These are phyloP conservation scores for Bombus difficillimus DNA, from an alignment of 1,140 invertebrate species.

Conservation along the genomic window DNA sequence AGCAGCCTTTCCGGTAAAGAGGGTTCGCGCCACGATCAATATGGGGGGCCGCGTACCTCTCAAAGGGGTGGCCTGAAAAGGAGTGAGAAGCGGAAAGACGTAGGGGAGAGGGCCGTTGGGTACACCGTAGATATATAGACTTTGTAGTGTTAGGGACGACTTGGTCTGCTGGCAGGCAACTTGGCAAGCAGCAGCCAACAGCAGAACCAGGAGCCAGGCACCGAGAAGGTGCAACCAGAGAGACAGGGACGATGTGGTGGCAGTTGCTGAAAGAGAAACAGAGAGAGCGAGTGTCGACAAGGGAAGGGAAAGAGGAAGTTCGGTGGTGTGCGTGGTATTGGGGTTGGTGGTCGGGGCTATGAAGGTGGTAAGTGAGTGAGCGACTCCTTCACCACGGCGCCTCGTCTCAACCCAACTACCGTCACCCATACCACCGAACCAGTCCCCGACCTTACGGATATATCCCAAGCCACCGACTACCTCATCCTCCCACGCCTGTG, in stretches of 20 bases:
- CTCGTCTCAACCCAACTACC: constrained; percentile 65
- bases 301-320: constrained; percentile 47
- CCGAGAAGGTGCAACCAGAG: constrained; percentile 36
- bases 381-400: constrained; percentile 79
- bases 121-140: constrained; percentile 74
- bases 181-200: constrained; percentile 61
- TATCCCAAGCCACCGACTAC: constrained; percentile 61
- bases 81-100: constrained; percentile 44
- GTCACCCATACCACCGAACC: constrained; percentile 35
- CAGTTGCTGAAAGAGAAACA: constrained; percentile 11
- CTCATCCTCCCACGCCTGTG: constrained; percentile 26
- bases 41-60: constrained; percentile 74
- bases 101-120: constrained; percentile 40
- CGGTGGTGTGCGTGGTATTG: constrained; percentile 69
- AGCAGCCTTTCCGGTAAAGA: constrained; percentile 74
- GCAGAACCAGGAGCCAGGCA: constrained; percentile 51
- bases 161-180: constrained; percentile 75
- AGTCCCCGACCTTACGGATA: constrained; percentile 64
- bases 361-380: constrained; percentile 81
- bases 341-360: constrained; percentile 76
- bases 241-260: constrained; percentile 7
- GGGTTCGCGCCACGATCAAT: constrained; percentile 79
- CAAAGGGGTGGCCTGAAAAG: constrained; percentile 57
- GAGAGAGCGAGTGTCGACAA: not conserved
- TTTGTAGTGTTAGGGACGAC: constrained; percentile 78